phyloP scores from a whole-genome alignment of 1,140 invertebrate species.

The Procambarus clarkii region DNA sequence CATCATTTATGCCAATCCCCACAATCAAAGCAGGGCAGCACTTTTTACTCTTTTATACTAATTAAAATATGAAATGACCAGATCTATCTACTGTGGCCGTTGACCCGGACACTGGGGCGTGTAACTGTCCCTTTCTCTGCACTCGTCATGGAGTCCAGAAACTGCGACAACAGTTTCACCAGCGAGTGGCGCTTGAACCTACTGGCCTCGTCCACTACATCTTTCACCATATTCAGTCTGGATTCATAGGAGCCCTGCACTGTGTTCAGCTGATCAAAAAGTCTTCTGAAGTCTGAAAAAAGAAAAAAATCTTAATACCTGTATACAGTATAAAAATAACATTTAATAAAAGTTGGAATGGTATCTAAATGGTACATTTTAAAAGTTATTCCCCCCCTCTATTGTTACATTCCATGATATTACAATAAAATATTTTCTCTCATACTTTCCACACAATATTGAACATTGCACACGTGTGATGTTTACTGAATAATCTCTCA shows the following conservation, averaged over 20 bases:
- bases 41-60: slow-evolving; percentile 25
- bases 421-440: no score
- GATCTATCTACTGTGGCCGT: slow-evolving; percentile 70
- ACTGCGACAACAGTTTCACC: slow-evolving; percentile 67
- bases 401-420: no score
- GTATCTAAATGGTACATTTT: no score
- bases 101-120: slow-evolving; percentile 54
- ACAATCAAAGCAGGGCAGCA: neutral
- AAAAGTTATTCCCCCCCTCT: no score
- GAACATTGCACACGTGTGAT: no score
- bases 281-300: slow-evolving; percentile 83
- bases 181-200: slow-evolving; percentile 88
- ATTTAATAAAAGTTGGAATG: neutral
- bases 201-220: slow-evolving; percentile 86
- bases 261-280: slow-evolving; percentile 84
- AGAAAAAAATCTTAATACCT: slow-evolving; percentile 68
- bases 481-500: no score
- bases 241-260: slow-evolving; percentile 85
- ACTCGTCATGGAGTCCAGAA: slow-evolving; percentile 58
- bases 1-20: slow-evolving; percentile 14
- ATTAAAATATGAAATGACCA: neutral
- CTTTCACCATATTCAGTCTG: slow-evolving; percentile 83
- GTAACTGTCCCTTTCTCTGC: slow-evolving; percentile 19
- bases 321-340: neutral
- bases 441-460: no score